These are phyloP conservation scores for Ooceraea biroi DNA, from an alignment of 1,140 invertebrate genomes.

Conservation along the genomic window DNA sequence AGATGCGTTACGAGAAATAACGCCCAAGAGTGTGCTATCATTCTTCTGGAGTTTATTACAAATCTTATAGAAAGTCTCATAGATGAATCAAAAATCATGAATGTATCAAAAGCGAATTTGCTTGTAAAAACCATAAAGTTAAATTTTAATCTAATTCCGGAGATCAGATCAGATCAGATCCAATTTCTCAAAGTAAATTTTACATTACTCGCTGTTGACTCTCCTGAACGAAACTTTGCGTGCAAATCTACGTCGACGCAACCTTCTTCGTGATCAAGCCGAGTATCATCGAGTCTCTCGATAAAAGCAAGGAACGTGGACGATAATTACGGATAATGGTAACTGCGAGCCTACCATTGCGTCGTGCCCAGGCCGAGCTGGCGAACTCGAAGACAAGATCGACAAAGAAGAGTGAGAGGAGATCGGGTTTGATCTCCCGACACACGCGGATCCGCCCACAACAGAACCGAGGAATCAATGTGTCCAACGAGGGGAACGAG, in stretches of 20 bases:
- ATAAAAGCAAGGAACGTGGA: conserved; percentile 43
- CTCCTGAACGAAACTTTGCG: background rate
- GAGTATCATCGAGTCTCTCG: conserved; percentile 10
- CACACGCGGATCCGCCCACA: conserved; percentile 56
- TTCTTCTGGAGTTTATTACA: background rate
- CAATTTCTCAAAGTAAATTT: too few species aligned
- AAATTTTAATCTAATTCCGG: too few species aligned
- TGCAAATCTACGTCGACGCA: background rate
- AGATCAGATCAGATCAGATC: too few species aligned
- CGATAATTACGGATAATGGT: conserved; percentile 60
- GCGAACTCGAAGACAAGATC: conserved; percentile 22
- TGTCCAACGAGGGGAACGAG: conserved; percentile 56
- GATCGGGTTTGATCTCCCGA: conserved; percentile 61
- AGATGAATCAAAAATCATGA: too few species aligned
- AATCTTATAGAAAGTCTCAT: too few species aligned
- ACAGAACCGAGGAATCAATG: conserved; percentile 60
- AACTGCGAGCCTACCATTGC: conserved; percentile 33
- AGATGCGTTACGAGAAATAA: background rate
- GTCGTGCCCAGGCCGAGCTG: conserved; percentile 15
- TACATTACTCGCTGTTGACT: background rate
- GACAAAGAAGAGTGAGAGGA: conserved; percentile 35
- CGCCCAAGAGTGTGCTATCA: background rate
- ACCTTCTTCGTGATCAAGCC: conserved; percentile 4
- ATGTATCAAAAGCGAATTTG: too few species aligned
- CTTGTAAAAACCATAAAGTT: too few species aligned